These are phyloP conservation scores for Gallinago nigripennis DNA, from an alignment of 2,797 vertebrate genomes.

Conservation along the genomic window DNA sequence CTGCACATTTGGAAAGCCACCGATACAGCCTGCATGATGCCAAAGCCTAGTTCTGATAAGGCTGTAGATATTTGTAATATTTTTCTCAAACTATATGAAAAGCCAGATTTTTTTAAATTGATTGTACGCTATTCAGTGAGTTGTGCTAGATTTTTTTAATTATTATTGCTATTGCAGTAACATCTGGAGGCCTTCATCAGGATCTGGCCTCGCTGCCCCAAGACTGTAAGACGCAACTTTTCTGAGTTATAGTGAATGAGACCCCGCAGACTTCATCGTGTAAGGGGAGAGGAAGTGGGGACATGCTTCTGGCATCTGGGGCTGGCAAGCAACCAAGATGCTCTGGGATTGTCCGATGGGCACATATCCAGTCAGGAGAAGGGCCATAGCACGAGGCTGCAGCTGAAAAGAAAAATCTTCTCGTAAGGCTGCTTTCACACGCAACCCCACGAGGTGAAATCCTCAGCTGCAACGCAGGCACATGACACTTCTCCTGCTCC, in stretches of 20 bases:
- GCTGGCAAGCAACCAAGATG: conserved; percentile 28
- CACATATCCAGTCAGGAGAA: conserved; percentile 8
- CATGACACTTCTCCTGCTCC: not conserved
- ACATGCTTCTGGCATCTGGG: conserved; percentile 50
- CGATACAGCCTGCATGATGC: rapidly evolving
- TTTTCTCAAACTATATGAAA: not conserved
- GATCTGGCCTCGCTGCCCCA: not conserved
- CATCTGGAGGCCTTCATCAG: conserved; percentile 11
- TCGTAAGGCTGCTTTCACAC: not conserved
- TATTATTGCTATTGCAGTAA: not conserved
- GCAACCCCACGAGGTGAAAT: not conserved
- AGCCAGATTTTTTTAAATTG: not conserved
- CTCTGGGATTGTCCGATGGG: conserved; percentile 19
- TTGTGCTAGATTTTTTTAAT: not conserved
- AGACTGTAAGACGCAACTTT: not conserved
- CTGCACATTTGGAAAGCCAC: not conserved
- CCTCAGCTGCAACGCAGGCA: not conserved
- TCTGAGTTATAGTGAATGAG: not conserved
- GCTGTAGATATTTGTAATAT: not conserved
- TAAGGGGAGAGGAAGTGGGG: conserved; percentile 35
- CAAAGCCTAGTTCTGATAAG: not conserved
- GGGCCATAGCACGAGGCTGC: not conserved
- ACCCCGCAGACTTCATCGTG: not conserved
- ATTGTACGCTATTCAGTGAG: not conserved
- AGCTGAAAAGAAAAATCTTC: conserved; percentile 30